Conservation (phyloP, 2,113 vertebrate genomes). For the Lucifuga dentata region DNA sequence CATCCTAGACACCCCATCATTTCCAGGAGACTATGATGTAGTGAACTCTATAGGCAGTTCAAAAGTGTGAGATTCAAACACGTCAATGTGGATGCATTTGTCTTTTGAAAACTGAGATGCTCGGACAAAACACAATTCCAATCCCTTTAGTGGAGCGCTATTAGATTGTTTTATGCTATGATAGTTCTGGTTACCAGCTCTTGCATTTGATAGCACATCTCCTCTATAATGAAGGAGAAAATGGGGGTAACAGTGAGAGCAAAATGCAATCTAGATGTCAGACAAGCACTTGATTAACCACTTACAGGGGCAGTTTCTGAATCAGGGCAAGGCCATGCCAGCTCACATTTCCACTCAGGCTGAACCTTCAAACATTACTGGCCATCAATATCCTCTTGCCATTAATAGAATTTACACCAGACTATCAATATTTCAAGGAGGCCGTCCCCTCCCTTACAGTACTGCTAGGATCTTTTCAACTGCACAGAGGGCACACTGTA, state of each 20-base stretch:
- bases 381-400: slow-evolving; percentile 76
- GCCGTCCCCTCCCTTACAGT: slow-evolving; percentile 42
- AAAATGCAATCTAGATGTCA: slow-evolving; percentile 78
- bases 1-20: slow-evolving; percentile 26
- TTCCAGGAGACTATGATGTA: slow-evolving; percentile 24
- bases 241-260: slow-evolving; percentile 64
- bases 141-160: slow-evolving; percentile 49
- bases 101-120: slow-evolving; percentile 46
- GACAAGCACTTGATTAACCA: slow-evolving; percentile 76
- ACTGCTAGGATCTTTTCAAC: slow-evolving; percentile 34
- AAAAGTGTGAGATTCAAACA: slow-evolving; percentile 31
- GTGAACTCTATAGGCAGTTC: not conserved
- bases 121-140: slow-evolving; percentile 45
- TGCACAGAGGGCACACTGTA: slow-evolving; percentile 22
- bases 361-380: slow-evolving; percentile 85
- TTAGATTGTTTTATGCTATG: slow-evolving; percentile 53
- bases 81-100: slow-evolving; percentile 15
- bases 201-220: slow-evolving; percentile 65
- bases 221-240: slow-evolving; percentile 43
- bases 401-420: slow-evolving; percentile 74
- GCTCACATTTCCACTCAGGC: slow-evolving; percentile 87
- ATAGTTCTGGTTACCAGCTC: slow-evolving; percentile 55
- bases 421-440: slow-evolving; percentile 72
- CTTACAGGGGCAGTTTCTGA: slow-evolving; percentile 65
- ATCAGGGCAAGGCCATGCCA: slow-evolving; percentile 46